Percentiles rank a stretch among this genome's conserved stretches.
These are phyloP conservation scores for Sthenelais limicola DNA, from an alignment of 2,888 invertebrate species.

Conservation along the genomic window DNA sequence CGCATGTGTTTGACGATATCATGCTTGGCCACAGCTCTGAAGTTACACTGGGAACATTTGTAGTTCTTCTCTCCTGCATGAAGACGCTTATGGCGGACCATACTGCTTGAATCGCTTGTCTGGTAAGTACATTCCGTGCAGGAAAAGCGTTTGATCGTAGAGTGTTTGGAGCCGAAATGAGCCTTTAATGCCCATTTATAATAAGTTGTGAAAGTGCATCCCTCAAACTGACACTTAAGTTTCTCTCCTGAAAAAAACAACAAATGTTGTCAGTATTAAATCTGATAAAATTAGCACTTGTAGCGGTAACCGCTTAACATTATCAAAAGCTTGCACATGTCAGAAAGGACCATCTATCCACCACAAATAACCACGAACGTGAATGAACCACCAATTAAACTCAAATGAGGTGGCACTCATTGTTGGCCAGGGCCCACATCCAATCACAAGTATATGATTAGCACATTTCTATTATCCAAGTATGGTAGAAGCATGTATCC, in stretches of 20 bases:
- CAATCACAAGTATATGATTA: too few species aligned
- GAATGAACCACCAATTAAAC: too few species aligned
- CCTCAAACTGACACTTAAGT: slow-evolving; percentile 33
- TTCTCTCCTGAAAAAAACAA: slow-evolving; percentile 41
- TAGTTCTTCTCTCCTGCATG: slow-evolving; percentile 40
- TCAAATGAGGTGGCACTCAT: too few species aligned
- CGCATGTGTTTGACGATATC: slow-evolving; percentile 47
- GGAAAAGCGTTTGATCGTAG: slow-evolving; percentile 10
- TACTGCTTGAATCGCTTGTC: slow-evolving; percentile 38
- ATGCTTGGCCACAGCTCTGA: slow-evolving; percentile 37
- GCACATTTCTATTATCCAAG: too few species aligned
- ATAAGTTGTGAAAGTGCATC: slow-evolving; percentile 40
- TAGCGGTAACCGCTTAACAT: too few species aligned
- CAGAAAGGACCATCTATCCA: too few species aligned
- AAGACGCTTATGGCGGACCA: slow-evolving; percentile 36
- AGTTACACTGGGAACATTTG: slow-evolving; percentile 44
- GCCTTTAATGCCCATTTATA: slow-evolving; percentile 37
- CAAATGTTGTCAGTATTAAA: too few species aligned
- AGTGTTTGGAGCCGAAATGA: slow-evolving; percentile 36
- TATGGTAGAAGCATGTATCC: too few species aligned
- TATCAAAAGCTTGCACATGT: too few species aligned
- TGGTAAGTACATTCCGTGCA: slow-evolving; percentile 43
- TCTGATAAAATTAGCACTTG: too few species aligned
- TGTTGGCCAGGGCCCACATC: too few species aligned
- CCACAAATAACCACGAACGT: too few species aligned